Evolutionary conservation across 1,140 invertebrate genomes (phyloP).

Genomic region (Paralvinella palmiformis): DNA sequence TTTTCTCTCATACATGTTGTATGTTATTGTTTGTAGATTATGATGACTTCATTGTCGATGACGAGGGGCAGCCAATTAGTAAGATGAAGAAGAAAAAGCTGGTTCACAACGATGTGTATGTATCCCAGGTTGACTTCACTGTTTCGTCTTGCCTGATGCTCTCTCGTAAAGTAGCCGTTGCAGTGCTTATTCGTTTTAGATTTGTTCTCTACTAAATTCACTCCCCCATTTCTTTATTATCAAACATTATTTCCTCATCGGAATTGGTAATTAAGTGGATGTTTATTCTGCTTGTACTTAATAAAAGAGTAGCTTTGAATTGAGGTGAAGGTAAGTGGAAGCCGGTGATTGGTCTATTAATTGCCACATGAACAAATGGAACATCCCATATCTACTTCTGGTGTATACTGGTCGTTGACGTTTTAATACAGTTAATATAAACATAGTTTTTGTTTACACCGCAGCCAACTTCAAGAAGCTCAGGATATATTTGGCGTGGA

Average conservation of each 20-base stretch:
- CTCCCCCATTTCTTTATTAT: no score
- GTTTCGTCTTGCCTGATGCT: no score
- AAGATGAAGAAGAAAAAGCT: slow-evolving; percentile 73
- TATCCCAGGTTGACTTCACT: no score
- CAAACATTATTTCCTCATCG: no score
- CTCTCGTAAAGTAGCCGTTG: no score
- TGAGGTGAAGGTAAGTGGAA: no score
- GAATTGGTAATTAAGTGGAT: no score
- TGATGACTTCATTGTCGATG: slow-evolving; percentile 96
- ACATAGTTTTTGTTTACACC: slow-evolving; percentile 8
- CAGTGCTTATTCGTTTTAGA: no score
- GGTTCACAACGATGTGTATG: slow-evolving; percentile 85
- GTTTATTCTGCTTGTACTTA: no score
- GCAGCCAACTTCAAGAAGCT: slow-evolving; percentile 87
- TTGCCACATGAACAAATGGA: neutral
- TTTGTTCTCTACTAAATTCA: no score
- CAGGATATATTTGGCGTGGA: slow-evolving; percentile 98
- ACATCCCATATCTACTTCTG: neutral
- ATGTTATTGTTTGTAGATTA: slow-evolving; percentile 57
- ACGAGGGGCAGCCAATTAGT: slow-evolving; percentile 84
- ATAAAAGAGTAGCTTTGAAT: no score
- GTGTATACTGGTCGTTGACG: neutral
- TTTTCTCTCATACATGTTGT: neutral
- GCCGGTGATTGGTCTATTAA: no score
- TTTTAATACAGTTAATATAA: neutral